Base-by-base conservation (phyloP, 1,140 invertebrate species). In the Bombus sibiricus region DNA sequence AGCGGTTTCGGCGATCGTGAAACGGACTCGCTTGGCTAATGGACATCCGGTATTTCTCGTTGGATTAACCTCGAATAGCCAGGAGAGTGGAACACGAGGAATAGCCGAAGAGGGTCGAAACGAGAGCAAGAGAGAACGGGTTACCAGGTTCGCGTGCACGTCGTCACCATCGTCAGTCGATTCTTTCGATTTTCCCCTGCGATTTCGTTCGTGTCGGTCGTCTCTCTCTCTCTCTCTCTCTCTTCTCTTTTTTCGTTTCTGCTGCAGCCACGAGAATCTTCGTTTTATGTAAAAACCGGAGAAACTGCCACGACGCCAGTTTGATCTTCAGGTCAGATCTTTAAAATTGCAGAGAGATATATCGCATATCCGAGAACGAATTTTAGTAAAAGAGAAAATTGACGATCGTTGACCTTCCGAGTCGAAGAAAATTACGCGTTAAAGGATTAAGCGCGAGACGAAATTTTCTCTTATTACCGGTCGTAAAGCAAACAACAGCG, bases 21-120 rank as follows among this genome's bases (percentile, higher is more conserved):
- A 89, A 81, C 85, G 88, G 87, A 86, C 86, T 90, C 82, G 83
- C 86, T 84, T 84, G 88, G 88, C 92, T 94, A 94, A 94, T 93
- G 93, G 91, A 92, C 92, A 91, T 93, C 90, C 92, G 92, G 91
- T 88, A 93, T 92, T 92, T 92, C 83, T 83, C 85, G 89, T 88
- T 89, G 90, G 92, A 93, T 93, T 88, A 90, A 91, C 85, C 89
- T 62, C 64, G 77, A 75, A 83, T 81, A 75, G 85, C 81, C 8
- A 15, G 22, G 0, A 12, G 28, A n/a, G 22, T 13, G 25, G 28
- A 18, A 10, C 53, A 22, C 5, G 47, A 53, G 47, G 18, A 22
- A 53, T 2, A 53, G 18, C 18, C 47, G 25, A 3, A 13, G 13
- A 13, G 37, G 3, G 0, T 12, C 12, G 18, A 39, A 12, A 41